Evolutionary conservation across 2,888 invertebrate genomes (phyloP).

Genomic region (Sarcophaga carnaria): DNA sequence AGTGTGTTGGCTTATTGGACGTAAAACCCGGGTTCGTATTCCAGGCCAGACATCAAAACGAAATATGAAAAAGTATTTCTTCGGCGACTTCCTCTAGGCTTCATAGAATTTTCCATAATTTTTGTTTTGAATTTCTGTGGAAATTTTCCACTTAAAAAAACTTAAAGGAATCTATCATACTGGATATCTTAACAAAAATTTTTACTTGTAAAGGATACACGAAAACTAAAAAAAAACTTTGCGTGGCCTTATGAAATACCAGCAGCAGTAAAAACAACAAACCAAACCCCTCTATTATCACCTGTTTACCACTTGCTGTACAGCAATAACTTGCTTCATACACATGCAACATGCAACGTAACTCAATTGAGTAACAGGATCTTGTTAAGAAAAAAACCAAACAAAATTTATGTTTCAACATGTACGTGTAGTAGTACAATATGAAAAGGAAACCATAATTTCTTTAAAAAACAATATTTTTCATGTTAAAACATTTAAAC

Average conservation of each 20-base stretch:
- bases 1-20: too few species aligned
- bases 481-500: slow-evolving; percentile 67
- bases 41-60: too few species aligned
- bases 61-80: too few species aligned
- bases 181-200: too few species aligned
- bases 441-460: slow-evolving; percentile 66
- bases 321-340: slow-evolving; percentile 37
- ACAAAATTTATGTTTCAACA: neutral
- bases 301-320: slow-evolving; percentile 57
- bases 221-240: slow-evolving; percentile 37
- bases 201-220: slow-evolving; percentile 36
- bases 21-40: too few species aligned
- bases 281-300: slow-evolving; percentile 70
- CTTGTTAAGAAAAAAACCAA: slow-evolving; percentile 28
- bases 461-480: slow-evolving; percentile 63
- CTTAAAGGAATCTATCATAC: too few species aligned
- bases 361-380: slow-evolving; percentile 21
- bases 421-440: neutral
- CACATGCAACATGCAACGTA: slow-evolving; percentile 1
- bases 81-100: too few species aligned
- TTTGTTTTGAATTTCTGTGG: too few species aligned
- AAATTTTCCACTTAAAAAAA: too few species aligned
- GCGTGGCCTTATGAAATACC: slow-evolving; percentile 64
- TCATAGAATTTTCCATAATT: too few species aligned
- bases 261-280: slow-evolving; percentile 21